A percentile compares a stretch with the other conserved stretches of the same genome.
Conservation (phyloP, 2,113 vertebrate species). For the Ameiurus melas region DNA sequence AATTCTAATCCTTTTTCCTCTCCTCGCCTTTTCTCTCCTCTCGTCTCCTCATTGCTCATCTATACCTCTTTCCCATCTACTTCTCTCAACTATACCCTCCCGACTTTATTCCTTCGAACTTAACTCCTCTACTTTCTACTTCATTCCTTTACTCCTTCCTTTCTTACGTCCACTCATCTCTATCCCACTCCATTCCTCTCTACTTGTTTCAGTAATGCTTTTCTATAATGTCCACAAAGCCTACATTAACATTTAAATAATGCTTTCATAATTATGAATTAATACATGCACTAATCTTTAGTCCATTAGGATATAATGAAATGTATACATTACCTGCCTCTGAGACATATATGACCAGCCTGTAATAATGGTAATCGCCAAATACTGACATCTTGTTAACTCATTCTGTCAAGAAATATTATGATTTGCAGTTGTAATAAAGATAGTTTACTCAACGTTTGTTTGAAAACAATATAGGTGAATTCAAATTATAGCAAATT, state of each 20-base stretch:
- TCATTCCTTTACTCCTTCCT: background rate
- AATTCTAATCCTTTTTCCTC: background rate
- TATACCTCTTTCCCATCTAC: background rate
- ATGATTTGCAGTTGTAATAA: background rate
- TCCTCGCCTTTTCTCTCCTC: background rate
- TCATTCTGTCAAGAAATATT: background rate
- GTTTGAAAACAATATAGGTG: background rate
- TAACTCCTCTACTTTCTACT: background rate
- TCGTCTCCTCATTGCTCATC: background rate
- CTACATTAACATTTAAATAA: background rate
- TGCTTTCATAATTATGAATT: conserved; percentile 2
- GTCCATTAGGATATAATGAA: conserved; percentile 8
- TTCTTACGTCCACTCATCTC: background rate
- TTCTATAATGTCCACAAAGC: background rate
- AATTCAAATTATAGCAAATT: background rate
- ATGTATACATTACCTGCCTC: background rate
- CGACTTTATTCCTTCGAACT: background rate
- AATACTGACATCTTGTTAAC: background rate
- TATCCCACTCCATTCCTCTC: background rate
- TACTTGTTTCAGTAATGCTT: background rate
- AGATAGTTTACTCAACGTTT: background rate
- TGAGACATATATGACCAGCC: background rate
- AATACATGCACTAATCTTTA: background rate
- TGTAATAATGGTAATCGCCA: background rate
- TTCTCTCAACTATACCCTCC: too few species aligned